Conservation (phyloP, 92 coral and sea anemone genomes). For the Palythoa grandiflora region DNA sequence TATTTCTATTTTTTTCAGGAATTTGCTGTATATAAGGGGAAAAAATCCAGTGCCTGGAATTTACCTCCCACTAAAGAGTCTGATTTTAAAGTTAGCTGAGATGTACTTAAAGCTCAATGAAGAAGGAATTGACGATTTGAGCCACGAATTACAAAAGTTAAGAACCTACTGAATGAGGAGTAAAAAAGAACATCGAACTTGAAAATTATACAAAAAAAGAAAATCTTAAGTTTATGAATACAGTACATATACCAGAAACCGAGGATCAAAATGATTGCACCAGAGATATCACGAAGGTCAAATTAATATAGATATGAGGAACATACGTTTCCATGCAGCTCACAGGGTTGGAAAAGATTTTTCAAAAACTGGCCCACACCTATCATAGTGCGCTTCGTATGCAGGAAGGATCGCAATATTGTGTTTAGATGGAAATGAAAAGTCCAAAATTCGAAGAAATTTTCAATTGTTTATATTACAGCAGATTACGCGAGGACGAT, state of each 20-base stretch:
- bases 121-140: not conserved
- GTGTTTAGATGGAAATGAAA: slow-evolving; percentile 1
- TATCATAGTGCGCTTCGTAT: slow-evolving; percentile 25
- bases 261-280: not conserved
- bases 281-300: too few relatives aligned
- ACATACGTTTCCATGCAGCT: not conserved
- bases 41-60: too few relatives aligned
- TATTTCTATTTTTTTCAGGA: too few relatives aligned
- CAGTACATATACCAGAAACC: slow-evolving; percentile 17
- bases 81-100: too few relatives aligned
- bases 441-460: slow-evolving; percentile 22
- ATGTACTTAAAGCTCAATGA: not conserved
- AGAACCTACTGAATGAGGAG: not conserved
- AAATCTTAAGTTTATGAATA: slow-evolving; percentile 31
- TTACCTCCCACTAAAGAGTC: too few relatives aligned
- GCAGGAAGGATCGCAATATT: slow-evolving; percentile 22
- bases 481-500: slow-evolving; percentile 9
- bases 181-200: slow-evolving; percentile 3
- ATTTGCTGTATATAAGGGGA: too few relatives aligned
- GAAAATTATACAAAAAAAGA: slow-evolving; percentile 31
- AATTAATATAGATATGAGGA: not conserved
- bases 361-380: not conserved
- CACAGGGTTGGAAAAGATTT: not conserved
- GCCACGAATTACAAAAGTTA: not conserved
- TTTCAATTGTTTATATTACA: slow-evolving; percentile 31